These are phyloP conservation scores for Silurus asotus DNA, from an alignment of 2,113 vertebrate genomes.

Conservation along the genomic window DNA sequence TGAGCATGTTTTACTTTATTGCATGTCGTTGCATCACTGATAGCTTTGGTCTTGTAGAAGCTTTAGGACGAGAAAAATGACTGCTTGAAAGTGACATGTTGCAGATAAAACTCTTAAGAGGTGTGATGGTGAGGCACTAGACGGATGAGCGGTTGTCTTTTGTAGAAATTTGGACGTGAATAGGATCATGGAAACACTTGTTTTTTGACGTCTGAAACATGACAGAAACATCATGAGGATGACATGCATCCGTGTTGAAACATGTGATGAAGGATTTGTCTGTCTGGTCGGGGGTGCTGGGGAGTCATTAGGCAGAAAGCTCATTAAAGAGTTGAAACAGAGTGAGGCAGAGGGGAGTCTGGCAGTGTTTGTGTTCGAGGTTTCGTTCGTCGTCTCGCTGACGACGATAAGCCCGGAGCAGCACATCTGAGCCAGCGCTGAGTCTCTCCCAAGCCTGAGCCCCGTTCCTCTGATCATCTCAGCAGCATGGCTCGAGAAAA, in stretches of 20 bases:
- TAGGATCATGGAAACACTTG: not conserved
- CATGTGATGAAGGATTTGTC: conserved; percentile 15
- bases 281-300: conserved; percentile 23
- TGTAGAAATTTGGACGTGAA: conserved; percentile 50
- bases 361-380: conserved; percentile 33
- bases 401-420: conserved; percentile 44
- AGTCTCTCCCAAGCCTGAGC: not conserved
- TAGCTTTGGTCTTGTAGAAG: not conserved
- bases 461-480: conserved; percentile 42
- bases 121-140: not conserved
- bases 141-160: conserved; percentile 20
- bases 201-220: no score
- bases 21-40: not conserved
- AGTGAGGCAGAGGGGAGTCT: conserved; percentile 39
- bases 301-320: conserved; percentile 48
- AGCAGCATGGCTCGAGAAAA: conserved; percentile 40
- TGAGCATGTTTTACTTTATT: not conserved
- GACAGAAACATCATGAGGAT: no score
- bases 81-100: not conserved
- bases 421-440: conserved; percentile 14
- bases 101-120: conserved; percentile 5
- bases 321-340: conserved; percentile 54
- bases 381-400: conserved; percentile 28
- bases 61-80: not conserved
- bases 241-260: conserved; percentile 14